Base-by-base conservation (phyloP, 1,140 invertebrate species). In the Drosophila sechellia region DNA sequence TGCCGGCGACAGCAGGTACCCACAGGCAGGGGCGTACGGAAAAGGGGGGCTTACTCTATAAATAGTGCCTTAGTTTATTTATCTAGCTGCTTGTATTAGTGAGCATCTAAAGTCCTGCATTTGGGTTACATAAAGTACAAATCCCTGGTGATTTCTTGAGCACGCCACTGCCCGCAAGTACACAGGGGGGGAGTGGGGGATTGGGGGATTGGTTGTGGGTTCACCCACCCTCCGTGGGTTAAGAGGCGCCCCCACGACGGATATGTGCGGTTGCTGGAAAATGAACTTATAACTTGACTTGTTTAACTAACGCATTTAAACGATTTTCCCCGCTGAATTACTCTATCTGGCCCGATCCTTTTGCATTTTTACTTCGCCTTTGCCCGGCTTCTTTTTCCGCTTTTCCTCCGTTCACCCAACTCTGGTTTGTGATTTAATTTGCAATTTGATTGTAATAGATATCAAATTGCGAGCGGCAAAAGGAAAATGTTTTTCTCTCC, bases 211-310 rank as follows among this genome's bases (percentile, higher is more conserved):
- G 10, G 15, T n/a, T 27, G 5, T 27, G 45, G 45, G 45, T 17
- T 17, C 17, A 17, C 17, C 17, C 17, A 17, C 17, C 17, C 17
- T 22, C 12, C 5, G 20, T 10, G 48, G 25, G 13, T 27, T 22
- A 46, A 46, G 20, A 35, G 50, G 40, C 8, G 11, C 8, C 5
- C 4, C 40, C 57, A 59, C 37, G 20, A 22, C 79, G 84, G 84
- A 89, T 84, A 84, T 87, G 79, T 84, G 77, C 83, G 79, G 79
- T 74, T 87, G 84, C 72, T 84, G 84, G 84, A 87, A 87, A 89
- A 87, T 89, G 76, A 87, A 87, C 84, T 87, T 87, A 87, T 89
- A 87, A 84, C 84, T 87, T 74, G 79, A 87, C 84, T 89, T 87
- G 84, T 89, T 87, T 89, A 84, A 87, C 83, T 87, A 87, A 87